These are phyloP conservation scores for Emmelina monodactyla DNA, from an alignment of 2,888 invertebrate species.

Conservation along the genomic window DNA sequence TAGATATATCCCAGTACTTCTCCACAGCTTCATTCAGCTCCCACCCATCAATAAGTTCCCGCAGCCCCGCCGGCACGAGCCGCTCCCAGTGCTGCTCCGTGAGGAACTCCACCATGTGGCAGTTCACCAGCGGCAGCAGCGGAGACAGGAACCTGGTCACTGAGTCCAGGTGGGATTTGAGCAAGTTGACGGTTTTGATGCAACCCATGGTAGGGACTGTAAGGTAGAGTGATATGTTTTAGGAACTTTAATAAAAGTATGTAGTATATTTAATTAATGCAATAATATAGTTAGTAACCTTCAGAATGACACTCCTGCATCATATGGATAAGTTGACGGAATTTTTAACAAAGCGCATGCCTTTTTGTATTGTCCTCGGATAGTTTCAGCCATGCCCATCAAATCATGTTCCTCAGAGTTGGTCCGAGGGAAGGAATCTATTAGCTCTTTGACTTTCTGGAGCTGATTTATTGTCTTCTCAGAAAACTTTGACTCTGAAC, in stretches of 20 bases:
- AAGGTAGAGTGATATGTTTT: no score
- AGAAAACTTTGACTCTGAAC: conserved; percentile 32
- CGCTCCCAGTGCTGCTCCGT: conserved; percentile 71
- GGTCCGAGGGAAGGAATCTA: conserved; percentile 69
- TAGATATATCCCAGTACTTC: conserved; percentile 49
- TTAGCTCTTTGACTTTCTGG: conserved; percentile 61
- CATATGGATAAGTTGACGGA: conserved; percentile 61
- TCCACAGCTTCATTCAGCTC: conserved; percentile 48
- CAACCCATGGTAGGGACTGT: no score
- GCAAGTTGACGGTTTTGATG: no score
- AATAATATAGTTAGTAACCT: no score
- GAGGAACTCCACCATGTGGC: conserved; percentile 75
- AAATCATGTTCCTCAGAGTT: conserved; percentile 75
- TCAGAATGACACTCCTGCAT: conserved; percentile 68
- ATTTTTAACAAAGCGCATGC: conserved; percentile 73
- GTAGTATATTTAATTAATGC: no score
- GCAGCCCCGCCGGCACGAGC: conserved; percentile 64
- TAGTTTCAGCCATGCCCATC: conserved; percentile 64
- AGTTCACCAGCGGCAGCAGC: conserved; percentile 71
- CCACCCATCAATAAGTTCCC: conserved; percentile 46
- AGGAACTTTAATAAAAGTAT: no score
- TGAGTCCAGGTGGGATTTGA: conserved; percentile 46
- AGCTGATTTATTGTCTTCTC: conserved; percentile 66
- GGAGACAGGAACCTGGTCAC: conserved; percentile 66
- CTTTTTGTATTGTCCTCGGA: conserved; percentile 74